Percentiles rank a stretch among this genome's conserved stretches.
These are phyloP conservation scores for Hyalella azteca DNA, from an alignment of 2,888 invertebrate species.

Conservation along the genomic window DNA sequence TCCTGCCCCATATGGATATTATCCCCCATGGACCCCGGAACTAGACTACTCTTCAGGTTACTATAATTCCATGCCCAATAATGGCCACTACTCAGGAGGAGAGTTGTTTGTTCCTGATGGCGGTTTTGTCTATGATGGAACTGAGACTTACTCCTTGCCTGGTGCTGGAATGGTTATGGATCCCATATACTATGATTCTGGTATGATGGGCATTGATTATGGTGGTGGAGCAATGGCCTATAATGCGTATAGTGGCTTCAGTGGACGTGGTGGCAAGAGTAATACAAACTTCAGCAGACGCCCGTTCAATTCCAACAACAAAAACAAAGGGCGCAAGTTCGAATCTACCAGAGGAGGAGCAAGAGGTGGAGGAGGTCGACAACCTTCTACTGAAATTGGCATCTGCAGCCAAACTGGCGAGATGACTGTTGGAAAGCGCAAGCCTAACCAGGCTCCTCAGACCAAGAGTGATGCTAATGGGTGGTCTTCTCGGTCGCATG, in stretches of 20 bases:
- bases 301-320: not conserved
- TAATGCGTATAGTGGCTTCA: not conserved
- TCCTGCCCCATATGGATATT: not conserved
- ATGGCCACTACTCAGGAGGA: not conserved
- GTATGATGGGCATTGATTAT: not conserved
- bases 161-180: constrained; percentile 7
- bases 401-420: constrained; percentile 29
- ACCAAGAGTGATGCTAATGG: constrained; percentile 15
- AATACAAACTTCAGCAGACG: not conserved
- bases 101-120: constrained; percentile 27
- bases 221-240: not conserved
- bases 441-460: not conserved
- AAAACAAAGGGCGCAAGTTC: not conserved
- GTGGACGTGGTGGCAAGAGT: not conserved
- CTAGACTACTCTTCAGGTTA: not conserved
- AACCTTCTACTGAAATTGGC: constrained; percentile 4
- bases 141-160: not conserved
- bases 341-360: not conserved
- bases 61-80: not conserved
- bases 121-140: constrained; percentile 17
- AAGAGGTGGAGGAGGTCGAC: not conserved
- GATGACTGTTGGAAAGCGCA: not conserved
- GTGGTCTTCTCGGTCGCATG: not conserved
- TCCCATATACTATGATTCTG: not conserved
- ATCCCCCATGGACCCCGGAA: not conserved